phyloP scores from a whole-genome alignment of 2,888 invertebrate species.

The Drosophila lacicola region DNA sequence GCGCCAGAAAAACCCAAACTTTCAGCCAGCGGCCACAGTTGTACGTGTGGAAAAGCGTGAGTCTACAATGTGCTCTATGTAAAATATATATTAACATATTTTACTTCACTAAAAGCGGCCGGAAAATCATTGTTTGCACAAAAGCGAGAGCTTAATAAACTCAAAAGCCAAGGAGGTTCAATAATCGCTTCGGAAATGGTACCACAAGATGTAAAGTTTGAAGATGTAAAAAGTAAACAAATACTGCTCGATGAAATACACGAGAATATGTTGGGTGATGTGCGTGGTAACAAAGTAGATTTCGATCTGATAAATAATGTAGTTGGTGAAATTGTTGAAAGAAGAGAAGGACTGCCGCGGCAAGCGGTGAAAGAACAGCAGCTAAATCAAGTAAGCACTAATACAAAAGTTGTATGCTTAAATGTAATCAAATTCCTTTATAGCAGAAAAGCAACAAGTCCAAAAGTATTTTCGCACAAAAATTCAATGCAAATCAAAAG shows the following conservation, averaged over 20 bases:
- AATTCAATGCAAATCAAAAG: conserved; percentile 47
- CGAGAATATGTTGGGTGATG: conserved; percentile 68
- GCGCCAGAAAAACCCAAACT: conserved; percentile 86
- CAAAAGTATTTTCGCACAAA: conserved; percentile 85
- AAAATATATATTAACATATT: not conserved
- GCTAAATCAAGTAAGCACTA: conserved; percentile 9
- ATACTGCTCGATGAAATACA: conserved; percentile 74
- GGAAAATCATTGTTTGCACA: conserved; percentile 83
- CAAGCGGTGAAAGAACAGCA: not conserved
- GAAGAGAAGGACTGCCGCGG: conserved; percentile 41
- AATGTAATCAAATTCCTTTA: not conserved
- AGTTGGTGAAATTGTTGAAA: conserved; percentile 87
- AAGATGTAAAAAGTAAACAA: conserved; percentile 19
- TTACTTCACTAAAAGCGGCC: conserved; percentile 50
- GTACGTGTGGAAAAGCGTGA: conserved; percentile 83
- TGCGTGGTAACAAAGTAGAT: conserved; percentile 49
- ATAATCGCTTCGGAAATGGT: not conserved
- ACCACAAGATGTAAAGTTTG: not conserved
- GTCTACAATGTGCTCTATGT: not conserved
- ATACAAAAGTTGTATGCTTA: rapidly evolving
- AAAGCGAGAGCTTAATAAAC: conserved; percentile 50
- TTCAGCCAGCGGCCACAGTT: conserved; percentile 88
- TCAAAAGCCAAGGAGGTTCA: conserved; percentile 3
- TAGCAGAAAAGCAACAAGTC: conserved; percentile 62
- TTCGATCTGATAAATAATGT: conserved; percentile 62